These are phyloP conservation scores for Pristis pectinata DNA, from an alignment of 2,797 vertebrate species.

Conservation along the genomic window DNA sequence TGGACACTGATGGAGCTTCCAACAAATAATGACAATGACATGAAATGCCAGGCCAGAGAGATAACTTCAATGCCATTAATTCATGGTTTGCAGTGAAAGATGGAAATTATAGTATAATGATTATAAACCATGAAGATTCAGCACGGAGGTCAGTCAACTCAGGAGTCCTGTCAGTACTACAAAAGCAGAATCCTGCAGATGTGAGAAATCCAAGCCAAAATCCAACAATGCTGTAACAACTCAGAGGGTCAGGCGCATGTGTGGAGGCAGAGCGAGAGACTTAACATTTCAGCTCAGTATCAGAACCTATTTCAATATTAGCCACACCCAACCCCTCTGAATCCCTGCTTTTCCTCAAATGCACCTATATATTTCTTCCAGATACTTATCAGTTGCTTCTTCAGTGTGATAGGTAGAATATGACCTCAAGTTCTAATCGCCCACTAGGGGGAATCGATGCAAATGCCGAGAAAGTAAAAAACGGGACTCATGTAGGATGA, in stretches of 20 bases:
- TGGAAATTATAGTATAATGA: not conserved
- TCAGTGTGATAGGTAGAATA: not conserved
- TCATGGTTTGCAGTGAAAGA: not conserved
- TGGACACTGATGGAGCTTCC: not conserved
- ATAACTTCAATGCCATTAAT: not conserved
- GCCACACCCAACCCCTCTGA: not conserved
- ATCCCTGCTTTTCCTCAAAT: not conserved
- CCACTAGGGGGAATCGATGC: not conserved
- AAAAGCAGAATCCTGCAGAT: no score
- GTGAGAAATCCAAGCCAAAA: no score
- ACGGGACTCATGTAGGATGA: no score
- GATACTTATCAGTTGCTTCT: not conserved
- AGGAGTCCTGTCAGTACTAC: no score
- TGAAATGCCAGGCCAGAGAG: not conserved
- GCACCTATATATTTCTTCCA: not conserved
- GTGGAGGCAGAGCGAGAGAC: no score
- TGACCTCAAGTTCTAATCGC: not conserved
- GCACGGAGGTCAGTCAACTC: not conserved
- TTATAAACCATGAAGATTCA: not conserved
- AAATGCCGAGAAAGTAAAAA: no score
- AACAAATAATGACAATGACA: not conserved
- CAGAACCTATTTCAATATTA: not conserved
- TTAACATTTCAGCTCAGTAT: no score
- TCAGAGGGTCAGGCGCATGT: no score
- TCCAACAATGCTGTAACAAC: no score